phyloP scores from a whole-genome alignment of 2,113 vertebrate species.

The Hemicordylus capensis region DNA sequence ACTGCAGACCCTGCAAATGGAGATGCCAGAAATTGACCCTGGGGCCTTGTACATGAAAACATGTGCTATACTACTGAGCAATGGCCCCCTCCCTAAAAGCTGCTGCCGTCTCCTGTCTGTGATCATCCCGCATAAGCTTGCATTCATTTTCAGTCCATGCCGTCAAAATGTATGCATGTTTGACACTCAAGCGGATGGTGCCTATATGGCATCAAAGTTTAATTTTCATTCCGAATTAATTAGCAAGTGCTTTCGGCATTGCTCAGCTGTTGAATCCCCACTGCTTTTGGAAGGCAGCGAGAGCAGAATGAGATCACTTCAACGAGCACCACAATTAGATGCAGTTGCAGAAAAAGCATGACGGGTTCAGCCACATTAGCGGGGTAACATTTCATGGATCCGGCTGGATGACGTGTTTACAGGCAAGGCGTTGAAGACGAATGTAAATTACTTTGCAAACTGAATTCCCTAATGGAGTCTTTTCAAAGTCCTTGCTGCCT shows the following conservation, averaged over 20 bases:
- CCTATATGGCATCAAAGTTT: conserved; percentile 59
- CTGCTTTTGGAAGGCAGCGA: conserved; percentile 66
- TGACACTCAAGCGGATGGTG: conserved; percentile 48
- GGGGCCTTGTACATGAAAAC: background rate
- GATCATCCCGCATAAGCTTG: conserved; percentile 41
- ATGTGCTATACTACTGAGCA: too few relatives aligned
- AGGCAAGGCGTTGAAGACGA: conserved; percentile 61
- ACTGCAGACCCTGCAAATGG: too few relatives aligned
- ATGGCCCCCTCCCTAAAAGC: too few relatives aligned
- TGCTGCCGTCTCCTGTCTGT: too few relatives aligned
- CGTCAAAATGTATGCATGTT: conserved; percentile 39
- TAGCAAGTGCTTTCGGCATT: conserved; percentile 73
- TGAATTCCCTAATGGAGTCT: conserved; percentile 44
- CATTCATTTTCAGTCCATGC: conserved; percentile 48
- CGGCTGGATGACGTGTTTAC: conserved; percentile 44
- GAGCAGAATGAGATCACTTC: conserved; percentile 63
- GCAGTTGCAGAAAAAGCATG: conserved; percentile 45
- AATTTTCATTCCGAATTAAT: conserved; percentile 71
- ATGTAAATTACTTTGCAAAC: conserved; percentile 60
- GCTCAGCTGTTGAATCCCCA: conserved; percentile 68
- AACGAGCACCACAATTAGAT: conserved; percentile 63
- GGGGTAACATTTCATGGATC: conserved; percentile 62
- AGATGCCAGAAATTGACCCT: background rate
- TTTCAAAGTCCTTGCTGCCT: conserved; percentile 22
- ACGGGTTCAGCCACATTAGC: conserved; percentile 61